Percentiles rank a stretch among this genome's conserved stretches.
phyloP scores from a whole-genome alignment of 2,888 invertebrate species.

The Achlya flavicornis region DNA sequence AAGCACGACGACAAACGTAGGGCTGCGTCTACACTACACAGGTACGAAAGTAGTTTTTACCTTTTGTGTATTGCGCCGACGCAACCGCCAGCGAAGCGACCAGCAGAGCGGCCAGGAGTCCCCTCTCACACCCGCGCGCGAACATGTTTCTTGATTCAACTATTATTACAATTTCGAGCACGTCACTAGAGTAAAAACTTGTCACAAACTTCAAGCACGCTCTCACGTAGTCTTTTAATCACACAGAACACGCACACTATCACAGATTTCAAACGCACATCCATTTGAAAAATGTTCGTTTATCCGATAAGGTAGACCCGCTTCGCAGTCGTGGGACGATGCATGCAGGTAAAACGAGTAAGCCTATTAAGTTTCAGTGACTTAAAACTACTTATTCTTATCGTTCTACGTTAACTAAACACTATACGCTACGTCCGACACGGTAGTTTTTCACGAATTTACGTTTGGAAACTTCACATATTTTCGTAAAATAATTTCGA shows the following conservation, averaged over 20 bases:
- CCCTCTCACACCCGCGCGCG: conserved; percentile 69
- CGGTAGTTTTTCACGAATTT: conserved; percentile 63
- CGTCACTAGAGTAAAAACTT: conserved; percentile 75
- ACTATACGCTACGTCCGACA: conserved; percentile 56
- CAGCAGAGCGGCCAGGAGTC: conserved; percentile 65
- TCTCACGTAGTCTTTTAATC: conserved; percentile 69
- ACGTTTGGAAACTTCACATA: conserved; percentile 79
- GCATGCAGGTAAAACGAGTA: conserved; percentile 81
- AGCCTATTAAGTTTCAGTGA: conserved; percentile 79
- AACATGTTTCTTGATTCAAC: conserved; percentile 68
- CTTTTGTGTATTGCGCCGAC: conserved; percentile 78
- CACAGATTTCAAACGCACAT: conserved; percentile 79
- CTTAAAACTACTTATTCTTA: conserved; percentile 72
- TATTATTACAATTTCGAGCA: conserved; percentile 68
- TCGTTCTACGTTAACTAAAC: conserved; percentile 61
- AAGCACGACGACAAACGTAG: conserved; percentile 54
- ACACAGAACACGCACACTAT: conserved; percentile 80
- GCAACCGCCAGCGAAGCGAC: conserved; percentile 69
- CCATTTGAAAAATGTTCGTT: conserved; percentile 83
- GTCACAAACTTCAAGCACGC: conserved; percentile 68
- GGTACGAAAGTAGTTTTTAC: conserved; percentile 74
- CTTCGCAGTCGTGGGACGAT: conserved; percentile 77
- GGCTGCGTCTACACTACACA: conserved; percentile 58
- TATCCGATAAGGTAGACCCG: conserved; percentile 75
- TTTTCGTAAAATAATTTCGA: conserved; percentile 79